A percentile compares a stretch with the other conserved stretches of the same genome.
Evolutionary conservation across 2,797 vertebrate genomes (phyloP).

Genomic region (Allobates femoralis): DNA sequence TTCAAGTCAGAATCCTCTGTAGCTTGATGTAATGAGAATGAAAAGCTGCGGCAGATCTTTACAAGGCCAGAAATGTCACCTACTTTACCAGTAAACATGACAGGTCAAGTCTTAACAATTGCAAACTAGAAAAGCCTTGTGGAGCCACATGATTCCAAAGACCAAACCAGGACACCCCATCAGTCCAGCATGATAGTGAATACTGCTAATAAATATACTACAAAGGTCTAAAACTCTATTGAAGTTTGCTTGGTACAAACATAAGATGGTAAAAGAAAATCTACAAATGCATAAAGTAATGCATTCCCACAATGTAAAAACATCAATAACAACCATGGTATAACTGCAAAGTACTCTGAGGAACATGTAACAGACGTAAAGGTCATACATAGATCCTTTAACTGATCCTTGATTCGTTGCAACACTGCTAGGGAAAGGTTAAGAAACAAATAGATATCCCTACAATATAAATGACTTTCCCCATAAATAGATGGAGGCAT

Average conservation of each 20-base stretch:
- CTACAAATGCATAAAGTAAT: not conserved
- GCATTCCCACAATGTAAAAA: not conserved
- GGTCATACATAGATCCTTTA: not conserved
- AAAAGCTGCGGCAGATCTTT: not conserved
- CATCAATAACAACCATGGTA: not conserved
- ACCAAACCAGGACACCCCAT: not conserved
- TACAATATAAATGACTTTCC: no score
- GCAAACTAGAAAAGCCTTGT: conserved; percentile 12
- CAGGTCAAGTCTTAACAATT: conserved; percentile 2
- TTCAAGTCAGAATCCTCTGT: conserved; percentile 22
- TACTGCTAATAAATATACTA: not conserved
- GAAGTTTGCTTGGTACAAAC: not conserved
- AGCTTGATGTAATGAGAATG: conserved; percentile 29
- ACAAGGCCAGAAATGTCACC: not conserved
- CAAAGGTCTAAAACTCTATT: not conserved
- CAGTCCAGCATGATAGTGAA: conserved; percentile 6
- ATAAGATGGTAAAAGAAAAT: no score
- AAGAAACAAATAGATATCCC: not conserved
- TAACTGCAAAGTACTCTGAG: not conserved
- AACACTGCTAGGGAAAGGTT: not conserved
- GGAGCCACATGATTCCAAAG: not conserved
- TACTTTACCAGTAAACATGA: not conserved
- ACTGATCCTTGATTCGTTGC: not conserved
- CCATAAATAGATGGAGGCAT: not conserved
- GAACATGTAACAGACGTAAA: not conserved